Conservation (phyloP, 2,797 vertebrate genomes). For the Merluccius polli region DNA sequence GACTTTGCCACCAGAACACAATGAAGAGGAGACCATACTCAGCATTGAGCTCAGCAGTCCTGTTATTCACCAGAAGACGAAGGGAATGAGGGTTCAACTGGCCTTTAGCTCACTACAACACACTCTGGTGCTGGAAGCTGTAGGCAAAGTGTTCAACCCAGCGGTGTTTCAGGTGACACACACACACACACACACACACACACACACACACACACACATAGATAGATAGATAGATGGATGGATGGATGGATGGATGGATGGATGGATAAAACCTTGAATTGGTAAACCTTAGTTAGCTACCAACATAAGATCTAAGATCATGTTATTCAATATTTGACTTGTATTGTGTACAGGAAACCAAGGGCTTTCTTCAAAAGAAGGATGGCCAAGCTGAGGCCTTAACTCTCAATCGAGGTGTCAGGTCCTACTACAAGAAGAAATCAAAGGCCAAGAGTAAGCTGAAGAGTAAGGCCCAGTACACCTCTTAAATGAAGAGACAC, state of each 20-base stretch:
- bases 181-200: no score
- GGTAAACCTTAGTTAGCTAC: not conserved
- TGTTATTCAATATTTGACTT: not conserved
- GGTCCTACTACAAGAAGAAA: constrained; percentile 69
- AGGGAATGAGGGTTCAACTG: constrained; percentile 73
- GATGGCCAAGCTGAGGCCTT: not conserved
- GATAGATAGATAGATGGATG: no score
- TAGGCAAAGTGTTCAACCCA: constrained; percentile 30
- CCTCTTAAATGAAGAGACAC: no score
- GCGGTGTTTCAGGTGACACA: not conserved
- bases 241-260: no score
- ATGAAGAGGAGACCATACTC: constrained; percentile 57
- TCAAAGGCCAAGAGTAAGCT: constrained; percentile 58
- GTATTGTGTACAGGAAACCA: constrained; percentile 7
- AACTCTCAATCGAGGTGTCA: not conserved
- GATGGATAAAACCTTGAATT: no score
- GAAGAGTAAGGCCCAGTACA: constrained; percentile 44
- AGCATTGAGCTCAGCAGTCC: constrained; percentile 64
- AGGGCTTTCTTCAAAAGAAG: not conserved
- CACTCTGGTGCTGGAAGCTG: constrained; percentile 49
- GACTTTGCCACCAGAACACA: constrained; percentile 57
- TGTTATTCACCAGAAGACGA: constrained; percentile 56
- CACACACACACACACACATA: not conserved
- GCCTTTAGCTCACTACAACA: constrained; percentile 70
- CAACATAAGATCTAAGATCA: not conserved